Evolutionary conservation across 2,888 invertebrate species (phyloP).

Genomic region (Ormia ochracea): DNA sequence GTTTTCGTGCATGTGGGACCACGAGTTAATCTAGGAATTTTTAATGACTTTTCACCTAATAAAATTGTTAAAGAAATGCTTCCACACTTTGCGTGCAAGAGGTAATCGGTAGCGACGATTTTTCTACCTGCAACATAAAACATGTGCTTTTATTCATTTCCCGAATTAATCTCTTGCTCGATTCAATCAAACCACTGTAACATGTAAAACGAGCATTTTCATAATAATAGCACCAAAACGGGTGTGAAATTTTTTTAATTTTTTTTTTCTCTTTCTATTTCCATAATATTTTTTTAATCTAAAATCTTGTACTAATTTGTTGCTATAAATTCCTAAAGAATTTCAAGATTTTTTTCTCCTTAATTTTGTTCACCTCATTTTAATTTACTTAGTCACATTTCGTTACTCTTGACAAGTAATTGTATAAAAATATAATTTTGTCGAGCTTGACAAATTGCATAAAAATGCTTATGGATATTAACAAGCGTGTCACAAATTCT

Average conservation of each 20-base stretch:
- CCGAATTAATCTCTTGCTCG: neutral
- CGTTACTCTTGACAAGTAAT: neutral
- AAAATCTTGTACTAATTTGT: neutral
- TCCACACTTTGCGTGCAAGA: neutral
- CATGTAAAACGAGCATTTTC: neutral
- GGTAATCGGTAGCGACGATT: neutral
- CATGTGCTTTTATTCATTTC: neutral
- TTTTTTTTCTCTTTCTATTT: neutral
- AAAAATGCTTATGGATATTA: neutral
- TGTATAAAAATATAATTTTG: neutral
- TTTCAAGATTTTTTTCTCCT: neutral
- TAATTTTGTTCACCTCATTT: neutral
- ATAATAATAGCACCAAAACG: neutral
- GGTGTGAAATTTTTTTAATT: neutral
- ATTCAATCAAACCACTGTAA: neutral
- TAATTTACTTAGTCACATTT: neutral
- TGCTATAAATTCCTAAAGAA: neutral
- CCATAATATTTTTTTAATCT: too few relatives aligned
- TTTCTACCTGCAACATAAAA: neutral
- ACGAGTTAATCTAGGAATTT: neutral
- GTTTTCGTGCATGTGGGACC: neutral
- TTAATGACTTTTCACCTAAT: conserved; percentile 1
- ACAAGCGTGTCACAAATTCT: neutral
- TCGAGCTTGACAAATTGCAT: neutral
- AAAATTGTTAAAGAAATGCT: neutral